Evolutionary conservation across 1,140 invertebrate species (phyloP).

Genomic region (Choristoneura fumiferana): DNA sequence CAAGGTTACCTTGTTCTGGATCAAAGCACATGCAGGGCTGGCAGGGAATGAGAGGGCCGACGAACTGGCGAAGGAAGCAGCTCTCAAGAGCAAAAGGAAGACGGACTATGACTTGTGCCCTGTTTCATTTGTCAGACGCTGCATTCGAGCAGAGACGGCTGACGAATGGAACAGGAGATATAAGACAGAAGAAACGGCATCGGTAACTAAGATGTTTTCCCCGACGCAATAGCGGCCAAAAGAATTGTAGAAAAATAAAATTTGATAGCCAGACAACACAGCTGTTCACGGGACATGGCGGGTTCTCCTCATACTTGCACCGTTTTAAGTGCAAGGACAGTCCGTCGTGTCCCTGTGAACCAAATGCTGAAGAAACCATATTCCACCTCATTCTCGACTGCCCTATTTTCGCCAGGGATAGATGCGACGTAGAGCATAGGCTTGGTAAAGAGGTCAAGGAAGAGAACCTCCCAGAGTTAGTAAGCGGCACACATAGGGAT

Average conservation of each 20-base stretch:
- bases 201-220: slow-evolving; percentile 3
- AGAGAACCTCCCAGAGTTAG: too few relatives aligned
- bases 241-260: too few relatives aligned
- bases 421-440: not conserved
- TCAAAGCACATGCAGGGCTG: slow-evolving; percentile 30
- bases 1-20: slow-evolving; percentile 27
- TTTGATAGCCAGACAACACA: too few relatives aligned
- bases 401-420: not conserved
- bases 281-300: not conserved
- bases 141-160: slow-evolving; percentile 23
- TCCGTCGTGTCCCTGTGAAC: not conserved
- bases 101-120: slow-evolving; percentile 25
- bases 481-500: too few relatives aligned
- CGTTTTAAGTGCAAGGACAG: not conserved
- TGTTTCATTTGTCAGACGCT: slow-evolving; percentile 24
- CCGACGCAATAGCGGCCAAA: not conserved
- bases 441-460: too few relatives aligned
- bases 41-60: slow-evolving; percentile 34
- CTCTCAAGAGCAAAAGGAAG: not conserved
- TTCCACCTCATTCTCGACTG: not conserved
- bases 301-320: slow-evolving; percentile 1
- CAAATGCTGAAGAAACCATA: not conserved
- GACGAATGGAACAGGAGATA: slow-evolving; percentile 26
- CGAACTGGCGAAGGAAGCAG: slow-evolving; percentile 30
- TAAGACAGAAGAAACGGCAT: not conserved